Percentiles rank a stretch among this genome's conserved stretches.
phyloP scores from a whole-genome alignment of 2,888 invertebrate genomes.

The Meliscaeva auricollis region DNA sequence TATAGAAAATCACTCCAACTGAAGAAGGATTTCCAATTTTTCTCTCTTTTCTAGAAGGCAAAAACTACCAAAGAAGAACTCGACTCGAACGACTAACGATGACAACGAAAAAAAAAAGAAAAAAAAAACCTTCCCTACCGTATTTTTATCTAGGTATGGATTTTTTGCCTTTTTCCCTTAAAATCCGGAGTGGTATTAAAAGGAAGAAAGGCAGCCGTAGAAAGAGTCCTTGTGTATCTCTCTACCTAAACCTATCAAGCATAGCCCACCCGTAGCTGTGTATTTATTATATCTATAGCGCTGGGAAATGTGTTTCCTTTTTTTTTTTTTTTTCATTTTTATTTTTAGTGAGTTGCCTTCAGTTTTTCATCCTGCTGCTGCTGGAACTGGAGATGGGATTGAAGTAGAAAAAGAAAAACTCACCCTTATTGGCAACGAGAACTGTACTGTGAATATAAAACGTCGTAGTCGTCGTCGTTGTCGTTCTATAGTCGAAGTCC shows the following conservation, averaged over 20 bases:
- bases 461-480: constrained; percentile 54
- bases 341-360: constrained; percentile 38
- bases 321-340: constrained; percentile 46
- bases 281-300: constrained; percentile 55
- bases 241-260: constrained; percentile 73
- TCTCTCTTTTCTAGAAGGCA: constrained; percentile 51
- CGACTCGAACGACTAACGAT: constrained; percentile 54
- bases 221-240: constrained; percentile 61
- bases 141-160: constrained; percentile 35
- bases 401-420: constrained; percentile 70
- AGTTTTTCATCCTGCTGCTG: constrained; percentile 59
- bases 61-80: constrained; percentile 50
- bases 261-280: constrained; percentile 64
- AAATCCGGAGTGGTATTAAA: constrained; percentile 69
- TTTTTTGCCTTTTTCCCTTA: constrained; percentile 58
- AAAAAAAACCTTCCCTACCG: constrained; percentile 59
- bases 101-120: constrained; percentile 58
- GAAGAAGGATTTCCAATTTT: constrained; percentile 67
- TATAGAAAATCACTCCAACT: constrained; percentile 69
- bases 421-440: constrained; percentile 72
- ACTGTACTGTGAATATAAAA: constrained; percentile 74
- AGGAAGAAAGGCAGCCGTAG: constrained; percentile 53
- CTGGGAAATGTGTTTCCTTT: constrained; percentile 71
- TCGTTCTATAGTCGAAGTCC: constrained; percentile 40
- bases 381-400: constrained; percentile 63